Evolutionary conservation across 2,888 invertebrate genomes (phyloP).

Genomic region (Harpagoxenus sublaevis): DNA sequence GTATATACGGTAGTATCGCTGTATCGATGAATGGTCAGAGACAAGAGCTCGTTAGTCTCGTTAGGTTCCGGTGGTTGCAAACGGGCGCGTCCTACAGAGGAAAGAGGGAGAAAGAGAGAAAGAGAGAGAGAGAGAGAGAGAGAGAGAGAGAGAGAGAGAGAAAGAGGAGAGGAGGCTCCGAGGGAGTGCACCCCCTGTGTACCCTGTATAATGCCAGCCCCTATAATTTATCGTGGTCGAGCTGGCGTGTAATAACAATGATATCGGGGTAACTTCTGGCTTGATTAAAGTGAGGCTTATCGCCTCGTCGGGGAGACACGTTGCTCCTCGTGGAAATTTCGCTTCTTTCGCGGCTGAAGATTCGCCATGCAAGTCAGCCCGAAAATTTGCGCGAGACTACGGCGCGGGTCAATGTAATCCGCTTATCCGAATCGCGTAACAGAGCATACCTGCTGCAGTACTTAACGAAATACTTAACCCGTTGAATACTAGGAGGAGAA

Average conservation of each 20-base stretch:
- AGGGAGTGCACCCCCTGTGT: slow-evolving; percentile 43
- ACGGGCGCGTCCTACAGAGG: slow-evolving; percentile 33
- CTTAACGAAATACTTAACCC: background rate
- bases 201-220: slow-evolving; percentile 32
- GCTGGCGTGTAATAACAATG: slow-evolving; percentile 59
- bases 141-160: background rate
- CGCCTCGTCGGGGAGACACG: slow-evolving; percentile 3
- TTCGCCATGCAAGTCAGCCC: background rate
- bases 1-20: slow-evolving; percentile 15
- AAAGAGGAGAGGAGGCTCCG: slow-evolving; percentile 12
- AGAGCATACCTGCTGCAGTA: background rate
- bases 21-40: slow-evolving; percentile 54
- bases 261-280: slow-evolving; percentile 58
- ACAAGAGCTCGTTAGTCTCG: slow-evolving; percentile 66
- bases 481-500: background rate
- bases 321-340: slow-evolving; percentile 15
- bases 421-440: background rate
- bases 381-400: background rate
- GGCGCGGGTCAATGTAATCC: background rate
- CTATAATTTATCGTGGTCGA: slow-evolving; percentile 63
- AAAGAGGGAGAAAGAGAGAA: background rate
- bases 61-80: slow-evolving; percentile 57
- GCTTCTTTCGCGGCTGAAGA: background rate
- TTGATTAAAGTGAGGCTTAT: slow-evolving; percentile 60
- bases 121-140: background rate